Evolutionary conservation across 2,797 vertebrate genomes (phyloP), one percentile per base, ranked within the genome.

Genomic region (Alauda arvensis): DNA sequence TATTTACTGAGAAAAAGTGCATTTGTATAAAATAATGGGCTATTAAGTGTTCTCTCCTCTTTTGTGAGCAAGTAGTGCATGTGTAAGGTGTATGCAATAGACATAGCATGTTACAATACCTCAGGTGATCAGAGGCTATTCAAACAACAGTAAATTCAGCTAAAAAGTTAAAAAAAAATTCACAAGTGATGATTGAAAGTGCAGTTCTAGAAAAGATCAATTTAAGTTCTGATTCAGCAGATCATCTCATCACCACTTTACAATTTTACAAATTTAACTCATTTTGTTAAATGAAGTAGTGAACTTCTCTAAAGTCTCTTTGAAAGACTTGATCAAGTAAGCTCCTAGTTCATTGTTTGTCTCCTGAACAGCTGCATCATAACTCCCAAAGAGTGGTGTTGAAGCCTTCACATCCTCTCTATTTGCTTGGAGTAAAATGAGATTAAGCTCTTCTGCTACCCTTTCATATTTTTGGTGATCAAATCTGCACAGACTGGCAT

Each of bases 311-410:
- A 99, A 89, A 25, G 98, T 96, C 7, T 90, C 97, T 93, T 97
- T 98, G 92, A 99, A 98, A 65, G 98, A 98, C 28, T 97, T 97
- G 72, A 99, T 88, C 96, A 99, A 97, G 63, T 96, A 98, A 37
- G 98, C 94, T 14, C 98, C 98, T 14, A 99, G 96, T 94, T 99
- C 99, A 4, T 97, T 98, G 89, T 98, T 98, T 1, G 98, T 99
- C 95, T 99, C 99, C n/a, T 97, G 96, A 84, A 99, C 97, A 51
- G 98, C 98, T 28, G 99, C 96, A 40, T 99, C 99, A 0, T 98
- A 99, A 72, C 96, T 96, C 11, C 99, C 99, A 23, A 96, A 97
- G 57, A 99, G 94, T 0, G 99, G 99, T 0, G 98, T 98, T 89
- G 97, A 98, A 76, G 98, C 97, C 66, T 97, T 96, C 77, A 99